A percentile compares a stretch with the other conserved stretches of the same genome.
phyloP scores from a whole-genome alignment of 2,797 vertebrate species.

The Hydrolagus colliei region DNA sequence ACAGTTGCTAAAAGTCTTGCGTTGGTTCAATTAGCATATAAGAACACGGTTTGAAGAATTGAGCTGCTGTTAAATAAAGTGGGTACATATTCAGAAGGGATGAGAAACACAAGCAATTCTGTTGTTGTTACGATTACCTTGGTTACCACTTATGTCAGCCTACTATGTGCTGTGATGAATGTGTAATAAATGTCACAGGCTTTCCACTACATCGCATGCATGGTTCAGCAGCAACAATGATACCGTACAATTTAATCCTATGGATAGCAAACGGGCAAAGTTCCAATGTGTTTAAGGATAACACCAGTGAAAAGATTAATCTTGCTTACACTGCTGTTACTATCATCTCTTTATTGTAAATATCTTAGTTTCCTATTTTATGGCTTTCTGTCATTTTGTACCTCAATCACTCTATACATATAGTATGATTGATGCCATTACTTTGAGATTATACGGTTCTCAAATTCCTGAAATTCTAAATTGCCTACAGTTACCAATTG shows the following conservation, averaged over 20 bases:
- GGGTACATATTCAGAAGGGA: background rate
- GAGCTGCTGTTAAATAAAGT: constrained; percentile 5
- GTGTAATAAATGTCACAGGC: background rate
- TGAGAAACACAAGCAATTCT: background rate
- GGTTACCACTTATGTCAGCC: background rate
- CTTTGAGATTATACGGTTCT: too few species aligned
- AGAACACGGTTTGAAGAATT: background rate
- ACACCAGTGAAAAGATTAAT: background rate
- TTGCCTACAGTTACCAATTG: too few species aligned
- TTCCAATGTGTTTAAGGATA: constrained; percentile 6
- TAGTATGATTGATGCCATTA: too few species aligned
- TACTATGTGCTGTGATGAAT: background rate
- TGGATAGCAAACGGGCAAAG: background rate
- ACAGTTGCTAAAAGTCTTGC: background rate
- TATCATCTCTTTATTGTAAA: background rate
- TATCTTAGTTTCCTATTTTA: background rate
- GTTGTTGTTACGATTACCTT: background rate
- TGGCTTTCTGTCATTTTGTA: too few species aligned
- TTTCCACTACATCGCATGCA: background rate
- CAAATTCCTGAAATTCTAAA: too few species aligned
- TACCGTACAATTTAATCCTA: background rate
- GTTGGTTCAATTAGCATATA: background rate
- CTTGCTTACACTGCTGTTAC: background rate
- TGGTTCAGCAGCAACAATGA: background rate
- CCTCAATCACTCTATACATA: too few species aligned